phyloP scores from a whole-genome alignment of 2,113 vertebrate species.

The Acrocephalus arundinaceus region DNA sequence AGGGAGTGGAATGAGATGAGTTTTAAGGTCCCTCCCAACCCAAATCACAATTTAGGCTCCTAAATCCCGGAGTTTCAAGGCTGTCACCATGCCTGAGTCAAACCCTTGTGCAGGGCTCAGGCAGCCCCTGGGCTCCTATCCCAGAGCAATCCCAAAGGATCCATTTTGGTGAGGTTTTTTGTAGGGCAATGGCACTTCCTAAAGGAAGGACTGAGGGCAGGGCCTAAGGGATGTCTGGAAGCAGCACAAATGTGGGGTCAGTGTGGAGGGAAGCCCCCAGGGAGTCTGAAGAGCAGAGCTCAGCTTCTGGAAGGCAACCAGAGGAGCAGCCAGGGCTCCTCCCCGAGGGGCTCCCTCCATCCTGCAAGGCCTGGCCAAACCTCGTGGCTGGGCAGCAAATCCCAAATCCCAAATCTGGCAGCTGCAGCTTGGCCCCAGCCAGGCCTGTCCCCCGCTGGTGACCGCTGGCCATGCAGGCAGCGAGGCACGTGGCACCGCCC shows the following conservation, averaged over 20 bases:
- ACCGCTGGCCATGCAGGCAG: not conserved
- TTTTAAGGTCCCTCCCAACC: not conserved
- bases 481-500: not conserved
- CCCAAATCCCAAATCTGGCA: not conserved
- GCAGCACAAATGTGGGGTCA: not conserved
- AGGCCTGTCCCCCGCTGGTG: not conserved
- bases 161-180: not conserved
- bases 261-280: not conserved
- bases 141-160: not conserved
- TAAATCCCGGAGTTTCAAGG: not conserved
- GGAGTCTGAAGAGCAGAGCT: not conserved
- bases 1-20: not conserved
- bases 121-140: not conserved
- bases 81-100: not conserved
- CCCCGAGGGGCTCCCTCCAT: not conserved
- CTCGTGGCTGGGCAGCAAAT: not conserved
- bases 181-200: not conserved
- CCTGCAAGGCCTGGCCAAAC: not conserved
- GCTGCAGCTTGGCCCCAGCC: not conserved
- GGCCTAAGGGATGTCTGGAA: not conserved
- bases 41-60: not conserved
- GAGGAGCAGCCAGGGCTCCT: not conserved
- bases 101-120: not conserved
- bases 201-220: not conserved
- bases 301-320: accelerated